Evolutionary conservation across 2,888 invertebrate species (phyloP).

Genomic region (Leptura quadrifasciata): DNA sequence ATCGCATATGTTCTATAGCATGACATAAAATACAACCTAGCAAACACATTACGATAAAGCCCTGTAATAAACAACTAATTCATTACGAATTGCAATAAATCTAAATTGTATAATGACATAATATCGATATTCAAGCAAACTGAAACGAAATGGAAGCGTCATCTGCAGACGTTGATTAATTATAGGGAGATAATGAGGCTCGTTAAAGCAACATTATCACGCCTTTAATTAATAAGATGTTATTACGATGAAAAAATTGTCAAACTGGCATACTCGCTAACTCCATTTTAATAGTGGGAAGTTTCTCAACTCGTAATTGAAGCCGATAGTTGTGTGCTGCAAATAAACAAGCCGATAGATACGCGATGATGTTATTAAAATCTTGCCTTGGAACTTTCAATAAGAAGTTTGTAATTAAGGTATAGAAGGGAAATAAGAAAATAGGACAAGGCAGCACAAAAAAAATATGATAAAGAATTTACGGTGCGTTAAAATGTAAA

Average conservation of each 20-base stretch:
- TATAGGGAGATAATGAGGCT: constrained; percentile 66
- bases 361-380: background rate
- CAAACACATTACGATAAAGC: constrained; percentile 1
- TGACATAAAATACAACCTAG: background rate
- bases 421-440: background rate
- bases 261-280: constrained; percentile 22
- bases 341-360: background rate
- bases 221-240: constrained; percentile 65
- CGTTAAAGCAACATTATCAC: constrained; percentile 66
- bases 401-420: background rate
- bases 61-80: constrained; percentile 39
- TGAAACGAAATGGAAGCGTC: constrained; percentile 59
- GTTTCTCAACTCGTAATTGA: constrained; percentile 11
- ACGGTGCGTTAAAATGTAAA: too few relatives aligned
- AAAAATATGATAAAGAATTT: too few relatives aligned
- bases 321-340: background rate
- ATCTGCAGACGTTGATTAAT: constrained; percentile 69
- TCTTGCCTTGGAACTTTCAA: background rate
- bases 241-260: constrained; percentile 51
- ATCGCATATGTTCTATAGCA: background rate
- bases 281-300: constrained; percentile 20
- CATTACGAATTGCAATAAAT: constrained; percentile 41
- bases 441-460: too few relatives aligned
- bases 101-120: constrained; percentile 36
- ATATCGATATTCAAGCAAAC: constrained; percentile 38